Evolutionary conservation across 2,888 invertebrate species (phyloP).

Genomic region (Ferdinandea cuprea): DNA sequence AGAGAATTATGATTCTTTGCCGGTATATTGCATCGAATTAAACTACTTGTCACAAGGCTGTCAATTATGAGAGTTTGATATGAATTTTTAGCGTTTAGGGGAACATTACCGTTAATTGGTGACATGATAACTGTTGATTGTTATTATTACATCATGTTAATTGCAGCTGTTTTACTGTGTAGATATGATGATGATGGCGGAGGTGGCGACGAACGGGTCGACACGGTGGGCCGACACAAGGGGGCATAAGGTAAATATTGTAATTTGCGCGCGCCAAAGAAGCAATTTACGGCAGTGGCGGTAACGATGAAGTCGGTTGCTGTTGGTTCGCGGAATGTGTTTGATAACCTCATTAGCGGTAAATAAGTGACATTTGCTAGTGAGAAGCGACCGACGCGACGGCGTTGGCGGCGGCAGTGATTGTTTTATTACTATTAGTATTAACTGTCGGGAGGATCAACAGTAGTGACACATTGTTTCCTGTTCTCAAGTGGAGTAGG

Average conservation of each 20-base stretch:
- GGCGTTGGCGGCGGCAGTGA: constrained; percentile 17
- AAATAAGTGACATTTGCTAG: constrained; percentile 59
- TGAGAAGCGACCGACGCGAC: not conserved
- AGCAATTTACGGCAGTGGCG: constrained; percentile 21
- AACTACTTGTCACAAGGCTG: constrained; percentile 59
- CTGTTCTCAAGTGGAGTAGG: too few species aligned
- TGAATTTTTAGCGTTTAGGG: constrained; percentile 64
- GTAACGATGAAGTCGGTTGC: constrained; percentile 43
- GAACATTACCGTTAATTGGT: constrained; percentile 72
- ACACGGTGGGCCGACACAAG: too few species aligned
- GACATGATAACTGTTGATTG: constrained; percentile 74
- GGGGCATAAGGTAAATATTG: not conserved
- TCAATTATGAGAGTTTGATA: constrained; percentile 69
- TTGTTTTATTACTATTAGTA: constrained; percentile 7
- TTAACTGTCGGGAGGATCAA: not conserved
- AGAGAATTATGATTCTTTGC: constrained; percentile 57
- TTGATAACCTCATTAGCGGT: constrained; percentile 70
- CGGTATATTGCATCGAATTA: constrained; percentile 26
- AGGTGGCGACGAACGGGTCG: not conserved
- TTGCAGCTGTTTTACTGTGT: constrained; percentile 21
- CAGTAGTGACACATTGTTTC: constrained; percentile 18
- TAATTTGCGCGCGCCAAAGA: constrained; percentile 56
- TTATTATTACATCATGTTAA: constrained; percentile 71
- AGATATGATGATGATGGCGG: not conserved
- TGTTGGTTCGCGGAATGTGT: constrained; percentile 48